These are phyloP conservation scores for Sepiola atlantica DNA, from an alignment of 2,888 invertebrate species.

Conservation along the genomic window DNA sequence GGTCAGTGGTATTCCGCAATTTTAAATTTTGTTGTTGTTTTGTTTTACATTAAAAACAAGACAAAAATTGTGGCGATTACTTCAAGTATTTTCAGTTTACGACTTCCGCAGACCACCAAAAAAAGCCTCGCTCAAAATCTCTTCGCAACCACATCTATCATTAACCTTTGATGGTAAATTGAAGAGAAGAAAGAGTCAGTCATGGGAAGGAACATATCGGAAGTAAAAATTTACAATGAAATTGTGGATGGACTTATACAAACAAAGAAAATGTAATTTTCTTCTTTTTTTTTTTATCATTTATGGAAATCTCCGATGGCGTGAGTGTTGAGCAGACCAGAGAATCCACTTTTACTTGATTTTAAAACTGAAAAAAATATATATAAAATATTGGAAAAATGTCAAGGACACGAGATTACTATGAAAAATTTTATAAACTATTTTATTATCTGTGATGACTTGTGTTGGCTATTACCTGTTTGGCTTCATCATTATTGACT, in stretches of 20 bases:
- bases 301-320: background rate
- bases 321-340: background rate
- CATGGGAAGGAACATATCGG: background rate
- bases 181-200: background rate
- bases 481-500: slow-evolving; percentile 40
- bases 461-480: slow-evolving; percentile 32
- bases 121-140: background rate
- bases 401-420: background rate
- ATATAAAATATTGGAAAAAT: background rate
- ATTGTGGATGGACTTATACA: background rate
- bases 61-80: background rate
- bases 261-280: background rate
- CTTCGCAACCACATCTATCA: background rate
- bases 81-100: background rate
- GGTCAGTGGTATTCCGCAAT: background rate
- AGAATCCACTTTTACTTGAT: background rate
- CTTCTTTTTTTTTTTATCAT: too few relatives aligned
- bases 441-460: slow-evolving; percentile 45
- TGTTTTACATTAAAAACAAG: background rate
- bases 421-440: slow-evolving; percentile 43
- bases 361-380: background rate
- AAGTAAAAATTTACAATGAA: background rate
- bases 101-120: background rate
- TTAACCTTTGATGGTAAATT: background rate
- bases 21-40: background rate